Evolutionary conservation across 2,888 invertebrate genomes (phyloP).

Genomic region (Metallyticus violacea): DNA sequence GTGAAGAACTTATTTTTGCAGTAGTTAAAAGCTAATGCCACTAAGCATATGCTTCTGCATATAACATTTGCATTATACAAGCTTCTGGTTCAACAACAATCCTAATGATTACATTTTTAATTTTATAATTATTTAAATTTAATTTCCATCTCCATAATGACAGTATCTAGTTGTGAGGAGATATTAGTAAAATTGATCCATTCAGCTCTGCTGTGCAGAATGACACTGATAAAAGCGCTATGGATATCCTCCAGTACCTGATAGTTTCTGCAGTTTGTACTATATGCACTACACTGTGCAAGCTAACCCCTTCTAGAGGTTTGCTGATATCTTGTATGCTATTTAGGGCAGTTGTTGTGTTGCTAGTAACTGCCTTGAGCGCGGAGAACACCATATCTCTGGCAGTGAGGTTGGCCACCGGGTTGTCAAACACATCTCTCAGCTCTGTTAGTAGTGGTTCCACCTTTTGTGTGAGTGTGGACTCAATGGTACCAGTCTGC

Average conservation of each 20-base stretch:
- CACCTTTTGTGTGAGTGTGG: conserved; percentile 67
- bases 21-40: too few species aligned
- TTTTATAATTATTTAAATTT: too few species aligned
- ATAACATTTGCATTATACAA: too few species aligned
- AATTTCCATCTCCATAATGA: too few species aligned
- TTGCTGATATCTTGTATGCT: conserved; percentile 73
- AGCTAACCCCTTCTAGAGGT: conserved; percentile 67
- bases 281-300: conserved; percentile 49
- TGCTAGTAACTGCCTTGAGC: conserved; percentile 66
- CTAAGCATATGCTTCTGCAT: too few species aligned
- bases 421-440: conserved; percentile 73
- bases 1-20: too few species aligned
- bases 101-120: too few species aligned
- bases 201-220: too few species aligned
- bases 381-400: conserved; percentile 68
- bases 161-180: too few species aligned
- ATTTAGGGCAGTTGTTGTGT: conserved; percentile 70
- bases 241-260: conserved; percentile 36
- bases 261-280: conserved; percentile 44
- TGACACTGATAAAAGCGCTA: not conserved
- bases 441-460: conserved; percentile 68
- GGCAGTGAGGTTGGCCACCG: conserved; percentile 74
- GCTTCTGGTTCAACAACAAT: too few species aligned
- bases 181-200: too few species aligned
- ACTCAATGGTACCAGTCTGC: conserved; percentile 73